These are phyloP conservation scores for Callinectes sapidus DNA, from an alignment of 2,888 invertebrate species.

Conservation along the genomic window DNA sequence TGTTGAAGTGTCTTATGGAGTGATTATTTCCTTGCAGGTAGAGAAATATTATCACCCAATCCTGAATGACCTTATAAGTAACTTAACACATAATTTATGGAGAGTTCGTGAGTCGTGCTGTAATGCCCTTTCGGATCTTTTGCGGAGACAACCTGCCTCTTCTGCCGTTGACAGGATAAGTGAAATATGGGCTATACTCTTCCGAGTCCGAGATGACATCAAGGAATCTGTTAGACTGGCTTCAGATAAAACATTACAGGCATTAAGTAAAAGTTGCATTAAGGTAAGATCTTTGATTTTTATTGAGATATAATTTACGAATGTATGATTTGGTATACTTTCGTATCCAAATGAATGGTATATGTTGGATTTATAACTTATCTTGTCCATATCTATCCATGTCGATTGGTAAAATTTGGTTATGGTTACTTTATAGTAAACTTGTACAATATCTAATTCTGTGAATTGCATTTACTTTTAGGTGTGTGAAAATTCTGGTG, in stretches of 20 bases:
- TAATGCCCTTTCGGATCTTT: constrained; percentile 88
- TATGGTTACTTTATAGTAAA: neutral
- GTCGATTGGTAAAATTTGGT: neutral
- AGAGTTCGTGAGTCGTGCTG: constrained; percentile 94
- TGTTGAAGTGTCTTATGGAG: constrained; percentile 34
- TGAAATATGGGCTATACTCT: constrained; percentile 87
- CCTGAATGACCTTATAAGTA: constrained; percentile 85
- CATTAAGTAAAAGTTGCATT: constrained; percentile 80
- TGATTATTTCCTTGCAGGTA: constrained; percentile 78
- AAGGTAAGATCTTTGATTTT: constrained; percentile 78
- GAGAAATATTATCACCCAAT: constrained; percentile 89
- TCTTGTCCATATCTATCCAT: neutral
- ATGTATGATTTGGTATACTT: neutral
- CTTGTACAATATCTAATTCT: neutral
- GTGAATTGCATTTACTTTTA: constrained; percentile 32
- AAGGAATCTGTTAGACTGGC: constrained; percentile 89
- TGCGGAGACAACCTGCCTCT: constrained; percentile 75
- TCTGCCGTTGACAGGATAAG: constrained; percentile 76
- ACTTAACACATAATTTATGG: constrained; percentile 90
- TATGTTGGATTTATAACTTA: neutral
- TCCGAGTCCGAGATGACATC: constrained; percentile 95
- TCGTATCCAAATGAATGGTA: neutral
- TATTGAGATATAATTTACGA: neutral
- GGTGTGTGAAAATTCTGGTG: constrained; percentile 69
- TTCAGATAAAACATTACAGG: constrained; percentile 83